These are phyloP conservation scores for Eptatretus burgeri DNA, from an alignment of 2,113 vertebrate genomes.

Conservation along the genomic window DNA sequence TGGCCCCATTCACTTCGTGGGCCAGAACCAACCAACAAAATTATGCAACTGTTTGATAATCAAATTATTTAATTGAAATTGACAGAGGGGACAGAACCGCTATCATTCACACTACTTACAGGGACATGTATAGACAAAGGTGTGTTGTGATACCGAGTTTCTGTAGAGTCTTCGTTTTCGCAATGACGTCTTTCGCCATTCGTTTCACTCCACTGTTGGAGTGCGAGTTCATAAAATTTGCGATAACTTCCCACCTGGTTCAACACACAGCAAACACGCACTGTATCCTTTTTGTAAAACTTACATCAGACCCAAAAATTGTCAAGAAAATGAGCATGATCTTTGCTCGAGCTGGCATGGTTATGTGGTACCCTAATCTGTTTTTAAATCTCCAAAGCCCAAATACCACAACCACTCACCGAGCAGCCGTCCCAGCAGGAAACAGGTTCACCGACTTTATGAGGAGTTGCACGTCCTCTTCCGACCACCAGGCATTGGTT, in stretches of 20 bases:
- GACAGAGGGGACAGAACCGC: too few relatives aligned
- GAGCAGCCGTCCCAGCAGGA: constrained; percentile 81
- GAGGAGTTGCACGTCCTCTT: constrained; percentile 72
- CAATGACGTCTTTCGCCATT: constrained; percentile 79
- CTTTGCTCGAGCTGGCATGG: not conserved
- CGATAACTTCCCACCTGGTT: constrained; percentile 83
- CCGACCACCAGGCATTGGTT: constrained; percentile 49
- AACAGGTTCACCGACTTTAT: constrained; percentile 98
- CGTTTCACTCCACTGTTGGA: constrained; percentile 51
- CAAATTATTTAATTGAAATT: too few relatives aligned
- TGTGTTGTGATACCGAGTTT: constrained; percentile 28
- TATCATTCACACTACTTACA: too few relatives aligned
- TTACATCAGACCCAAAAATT: too few relatives aligned
- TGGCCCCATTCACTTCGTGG: too few relatives aligned
- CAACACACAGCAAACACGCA: constrained; percentile 8
- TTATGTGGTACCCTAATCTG: not conserved
- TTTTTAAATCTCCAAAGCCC: not conserved
- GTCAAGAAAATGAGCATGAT: not conserved
- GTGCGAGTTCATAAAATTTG: constrained; percentile 92
- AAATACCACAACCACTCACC: constrained; percentile 21
- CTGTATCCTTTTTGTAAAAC: not conserved
- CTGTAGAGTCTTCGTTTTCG: constrained; percentile 87
- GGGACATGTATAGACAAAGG: too few relatives aligned
- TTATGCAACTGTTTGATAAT: too few relatives aligned
- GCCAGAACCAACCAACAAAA: too few relatives aligned